Conservation (phyloP, 2,888 invertebrate species). For the Oasisia sp. region DNA sequence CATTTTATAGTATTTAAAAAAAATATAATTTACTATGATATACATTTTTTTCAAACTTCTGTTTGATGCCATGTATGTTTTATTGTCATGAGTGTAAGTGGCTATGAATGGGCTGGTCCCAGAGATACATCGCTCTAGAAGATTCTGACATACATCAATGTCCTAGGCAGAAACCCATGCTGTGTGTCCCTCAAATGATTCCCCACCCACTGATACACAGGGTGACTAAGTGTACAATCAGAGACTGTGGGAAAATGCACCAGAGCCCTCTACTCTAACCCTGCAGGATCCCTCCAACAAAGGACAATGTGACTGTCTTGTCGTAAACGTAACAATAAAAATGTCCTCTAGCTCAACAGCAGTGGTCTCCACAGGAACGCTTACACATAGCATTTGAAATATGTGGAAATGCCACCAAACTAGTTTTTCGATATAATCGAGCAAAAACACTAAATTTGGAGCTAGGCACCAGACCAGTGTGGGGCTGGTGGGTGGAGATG, state of each 20-base stretch:
- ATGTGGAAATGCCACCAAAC: not conserved
- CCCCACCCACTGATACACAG: not conserved
- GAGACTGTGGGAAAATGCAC: slow-evolving; percentile 11
- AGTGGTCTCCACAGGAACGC: not conserved
- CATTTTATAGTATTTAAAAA: too few species aligned
- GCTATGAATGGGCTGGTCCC: too few species aligned
- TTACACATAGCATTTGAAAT: not conserved
- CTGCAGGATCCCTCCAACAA: not conserved
- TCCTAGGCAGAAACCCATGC: not conserved
- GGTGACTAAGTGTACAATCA: not conserved
- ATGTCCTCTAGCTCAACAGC: not conserved
- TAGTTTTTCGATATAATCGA: not conserved
- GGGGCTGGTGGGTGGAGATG: too few species aligned
- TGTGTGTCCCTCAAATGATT: not conserved
- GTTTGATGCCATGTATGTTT: too few species aligned
- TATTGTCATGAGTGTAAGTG: too few species aligned
- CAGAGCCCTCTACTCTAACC: not conserved
- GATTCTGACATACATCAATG: not conserved
- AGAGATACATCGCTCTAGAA: not conserved
- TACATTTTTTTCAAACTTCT: too few species aligned
- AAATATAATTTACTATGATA: too few species aligned
- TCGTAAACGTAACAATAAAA: not conserved
- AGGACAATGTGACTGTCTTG: not conserved
- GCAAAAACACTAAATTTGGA: not conserved
- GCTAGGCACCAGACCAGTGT: not conserved